Conservation (phyloP, 1,140 invertebrate genomes). For the Sinella curviseta region DNA sequence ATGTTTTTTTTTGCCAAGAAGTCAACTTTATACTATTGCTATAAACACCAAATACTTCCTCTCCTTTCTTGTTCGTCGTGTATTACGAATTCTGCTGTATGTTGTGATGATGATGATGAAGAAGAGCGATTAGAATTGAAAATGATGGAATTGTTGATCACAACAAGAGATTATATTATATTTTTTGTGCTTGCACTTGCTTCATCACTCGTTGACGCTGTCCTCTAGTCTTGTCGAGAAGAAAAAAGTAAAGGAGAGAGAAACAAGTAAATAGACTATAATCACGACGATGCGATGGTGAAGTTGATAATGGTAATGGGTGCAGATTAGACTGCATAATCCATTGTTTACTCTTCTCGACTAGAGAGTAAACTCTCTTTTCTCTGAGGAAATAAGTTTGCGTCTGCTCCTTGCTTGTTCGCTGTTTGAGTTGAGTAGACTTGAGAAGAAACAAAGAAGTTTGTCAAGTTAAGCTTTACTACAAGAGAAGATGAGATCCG, state of each 20-base stretch:
- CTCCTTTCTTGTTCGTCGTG: too few relatives aligned
- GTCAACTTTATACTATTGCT: too few relatives aligned
- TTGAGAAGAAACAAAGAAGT: too few relatives aligned
- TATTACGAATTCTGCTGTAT: neutral
- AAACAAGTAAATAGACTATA: too few relatives aligned
- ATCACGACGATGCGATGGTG: too few relatives aligned
- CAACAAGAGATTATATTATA: neutral
- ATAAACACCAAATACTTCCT: too few relatives aligned
- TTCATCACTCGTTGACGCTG: neutral
- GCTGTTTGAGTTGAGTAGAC: too few relatives aligned
- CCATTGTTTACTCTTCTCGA: neutral
- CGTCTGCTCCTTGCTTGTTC: neutral
- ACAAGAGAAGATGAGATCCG: too few relatives aligned
- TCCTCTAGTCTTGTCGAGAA: too few relatives aligned
- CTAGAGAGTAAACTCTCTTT: neutral
- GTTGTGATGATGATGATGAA: neutral
- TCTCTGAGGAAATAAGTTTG: neutral
- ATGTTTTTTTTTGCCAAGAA: neutral
- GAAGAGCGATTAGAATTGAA: neutral
- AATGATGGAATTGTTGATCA: neutral
- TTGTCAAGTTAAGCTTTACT: too few relatives aligned
- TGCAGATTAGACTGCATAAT: neutral
- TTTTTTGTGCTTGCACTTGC: too few relatives aligned
- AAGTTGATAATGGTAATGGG: neutral
- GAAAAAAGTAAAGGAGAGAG: too few relatives aligned